Evolutionary conservation across 2,113 vertebrate species (phyloP).

Genomic region (Manacus vitellinus): DNA sequence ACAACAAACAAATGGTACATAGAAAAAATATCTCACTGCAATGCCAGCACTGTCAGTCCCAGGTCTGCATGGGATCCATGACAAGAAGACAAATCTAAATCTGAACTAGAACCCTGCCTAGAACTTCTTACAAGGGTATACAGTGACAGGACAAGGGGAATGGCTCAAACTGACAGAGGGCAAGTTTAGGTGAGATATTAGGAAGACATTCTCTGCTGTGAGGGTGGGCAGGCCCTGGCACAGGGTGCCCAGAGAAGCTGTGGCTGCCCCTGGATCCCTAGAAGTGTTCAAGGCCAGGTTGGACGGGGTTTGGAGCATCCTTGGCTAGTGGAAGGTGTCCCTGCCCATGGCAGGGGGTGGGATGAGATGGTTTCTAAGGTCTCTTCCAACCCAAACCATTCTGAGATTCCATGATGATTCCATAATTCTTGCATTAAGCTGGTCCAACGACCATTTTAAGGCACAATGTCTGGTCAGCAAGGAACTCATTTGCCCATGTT

Average conservation of each 20-base stretch:
- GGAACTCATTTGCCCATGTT: background rate
- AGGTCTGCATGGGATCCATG: background rate
- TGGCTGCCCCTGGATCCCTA: background rate
- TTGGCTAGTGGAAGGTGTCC: background rate
- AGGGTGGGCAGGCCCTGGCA: rapidly evolving
- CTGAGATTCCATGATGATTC: background rate
- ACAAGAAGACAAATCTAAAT: background rate
- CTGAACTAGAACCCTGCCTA: background rate
- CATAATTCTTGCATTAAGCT: background rate
- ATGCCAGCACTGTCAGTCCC: background rate
- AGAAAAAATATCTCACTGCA: background rate
- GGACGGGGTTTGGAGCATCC: rapidly evolving
- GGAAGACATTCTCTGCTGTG: background rate
- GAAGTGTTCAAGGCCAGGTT: rapidly evolving
- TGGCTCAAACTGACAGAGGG: background rate
- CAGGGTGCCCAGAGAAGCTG: background rate
- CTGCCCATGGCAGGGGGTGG: background rate
- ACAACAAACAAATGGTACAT: background rate
- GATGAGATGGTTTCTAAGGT: background rate
- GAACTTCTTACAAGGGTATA: background rate
- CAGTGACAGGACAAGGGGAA: background rate
- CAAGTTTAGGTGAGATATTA: background rate
- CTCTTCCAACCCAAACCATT: background rate
- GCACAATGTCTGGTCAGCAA: background rate
- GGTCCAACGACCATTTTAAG: background rate